These are phyloP conservation scores for Branchinecta sandiegonensis DNA, from an alignment of 2,888 invertebrate genomes.

Conservation along the genomic window DNA sequence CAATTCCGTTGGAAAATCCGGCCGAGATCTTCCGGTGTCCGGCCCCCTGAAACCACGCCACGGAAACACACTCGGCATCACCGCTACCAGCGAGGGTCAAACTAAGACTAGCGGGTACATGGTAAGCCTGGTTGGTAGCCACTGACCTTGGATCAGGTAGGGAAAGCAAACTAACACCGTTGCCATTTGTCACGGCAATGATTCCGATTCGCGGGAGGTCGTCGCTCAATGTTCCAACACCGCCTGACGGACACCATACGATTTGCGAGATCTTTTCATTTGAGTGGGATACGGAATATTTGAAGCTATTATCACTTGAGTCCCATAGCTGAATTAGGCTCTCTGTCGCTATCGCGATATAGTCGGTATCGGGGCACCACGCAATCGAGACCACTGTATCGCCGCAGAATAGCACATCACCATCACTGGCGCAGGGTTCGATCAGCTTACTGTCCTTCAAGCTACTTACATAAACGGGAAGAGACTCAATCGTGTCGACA, in stretches of 20 bases:
- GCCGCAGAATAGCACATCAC: not conserved
- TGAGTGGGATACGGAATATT: not conserved
- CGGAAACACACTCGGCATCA: not conserved
- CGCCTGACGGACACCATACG: constrained; percentile 1
- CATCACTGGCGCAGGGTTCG: not conserved
- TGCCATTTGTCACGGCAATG: not conserved
- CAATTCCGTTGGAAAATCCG: not conserved
- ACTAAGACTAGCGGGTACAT: not conserved
- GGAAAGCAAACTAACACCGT: not conserved
- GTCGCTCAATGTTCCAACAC: not conserved
- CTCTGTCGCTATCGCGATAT: not conserved
- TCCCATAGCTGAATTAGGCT: constrained; percentile 3
- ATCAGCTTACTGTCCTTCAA: not conserved
- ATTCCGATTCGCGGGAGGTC: not conserved
- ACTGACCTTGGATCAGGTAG: not conserved
- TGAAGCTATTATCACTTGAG: not conserved
- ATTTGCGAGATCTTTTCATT: not conserved
- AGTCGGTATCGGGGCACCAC: not conserved
- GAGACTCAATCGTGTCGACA: not conserved
- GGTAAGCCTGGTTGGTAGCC: not conserved
- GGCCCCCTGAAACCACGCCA: not conserved
- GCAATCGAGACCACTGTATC: not conserved
- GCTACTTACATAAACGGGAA: not conserved
- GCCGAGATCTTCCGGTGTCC: not conserved
- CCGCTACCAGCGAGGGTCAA: not conserved